Conservation (phyloP, 2,797 vertebrate species). For the Periparus ater region DNA sequence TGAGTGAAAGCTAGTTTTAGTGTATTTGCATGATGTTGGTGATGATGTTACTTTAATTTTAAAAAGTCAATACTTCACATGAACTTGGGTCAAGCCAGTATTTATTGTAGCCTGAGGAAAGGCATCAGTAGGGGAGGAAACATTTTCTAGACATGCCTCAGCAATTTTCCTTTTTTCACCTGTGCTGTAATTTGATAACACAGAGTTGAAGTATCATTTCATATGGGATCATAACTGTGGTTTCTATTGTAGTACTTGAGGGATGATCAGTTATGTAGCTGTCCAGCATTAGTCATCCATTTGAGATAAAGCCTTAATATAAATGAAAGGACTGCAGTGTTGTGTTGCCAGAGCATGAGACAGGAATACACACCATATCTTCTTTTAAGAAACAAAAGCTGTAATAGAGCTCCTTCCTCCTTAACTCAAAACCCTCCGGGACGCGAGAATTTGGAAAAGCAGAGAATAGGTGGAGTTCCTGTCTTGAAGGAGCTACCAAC, state of each 20-base stretch:
- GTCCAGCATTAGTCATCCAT: background rate
- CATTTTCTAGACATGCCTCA: background rate
- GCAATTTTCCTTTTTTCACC: background rate
- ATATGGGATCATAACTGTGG: background rate
- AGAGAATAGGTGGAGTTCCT: background rate
- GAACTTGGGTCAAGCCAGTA: background rate
- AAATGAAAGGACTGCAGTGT: background rate
- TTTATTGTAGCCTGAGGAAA: background rate
- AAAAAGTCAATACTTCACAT: background rate
- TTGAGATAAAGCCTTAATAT: background rate
- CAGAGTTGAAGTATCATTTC: background rate
- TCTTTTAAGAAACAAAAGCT: background rate
- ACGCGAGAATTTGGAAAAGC: background rate
- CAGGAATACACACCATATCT: background rate
- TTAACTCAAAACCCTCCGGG: background rate
- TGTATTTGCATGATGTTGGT: background rate
- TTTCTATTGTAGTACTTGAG: background rate
- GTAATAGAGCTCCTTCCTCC: background rate
- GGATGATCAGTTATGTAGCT: background rate
- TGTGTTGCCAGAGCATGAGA: background rate
- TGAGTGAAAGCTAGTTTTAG: background rate
- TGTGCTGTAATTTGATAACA: background rate
- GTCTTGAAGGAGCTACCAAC: background rate
- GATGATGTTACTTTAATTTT: background rate
- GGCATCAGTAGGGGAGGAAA: background rate